Base-by-base conservation (phyloP, 2,888 invertebrate species). In the Acleris sparsana region DNA sequence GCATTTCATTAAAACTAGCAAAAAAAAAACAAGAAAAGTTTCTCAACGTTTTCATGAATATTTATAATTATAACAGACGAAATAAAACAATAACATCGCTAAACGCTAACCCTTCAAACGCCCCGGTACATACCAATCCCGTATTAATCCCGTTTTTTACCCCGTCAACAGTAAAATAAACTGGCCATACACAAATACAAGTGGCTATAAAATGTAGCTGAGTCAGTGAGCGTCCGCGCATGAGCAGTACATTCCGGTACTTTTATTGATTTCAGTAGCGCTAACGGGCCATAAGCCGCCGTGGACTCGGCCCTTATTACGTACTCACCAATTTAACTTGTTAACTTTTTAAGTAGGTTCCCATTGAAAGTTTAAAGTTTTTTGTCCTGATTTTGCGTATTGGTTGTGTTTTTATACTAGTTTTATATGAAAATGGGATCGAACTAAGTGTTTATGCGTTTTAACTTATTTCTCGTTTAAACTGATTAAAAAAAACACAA, bases 181-280 rank as follows among this genome's bases (percentile, higher is more conserved):
- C 86, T 88, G 86, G 87, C 83, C 80, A 90, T 92, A 89, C 87
- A 90, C 89, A 92, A 89, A 91, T 90, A 92, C 89, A 91, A 92
- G 90, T 90, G 92, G 87, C 90, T 88, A 92, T 92, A 91, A 92
- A 91, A 88, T 89, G 89, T 91, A 89, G 92, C 92, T 90, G 90
- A 91, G 81, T 92, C 92, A 89, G 89, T 88, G 73, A 75, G 83
- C 75, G 78, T 77, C 76, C 84, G 92, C 93, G 93, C 93, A 93
- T 93, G 93, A 86, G 92, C 93, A 86, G 92, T 90, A 90, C 91
- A 92, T 93, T 93, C 92, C 85, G 88, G 90, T 86, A 93, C 94
- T 94, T 94, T 94, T 94, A 94, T 94, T 94, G 94, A 94, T 94
- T 94, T 94, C 94, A 94, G 94, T 94, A 94, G 94, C 94, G 93